These are phyloP conservation scores for Atopsyche davidsoni DNA, from an alignment of 1,140 invertebrate species.

Conservation along the genomic window DNA sequence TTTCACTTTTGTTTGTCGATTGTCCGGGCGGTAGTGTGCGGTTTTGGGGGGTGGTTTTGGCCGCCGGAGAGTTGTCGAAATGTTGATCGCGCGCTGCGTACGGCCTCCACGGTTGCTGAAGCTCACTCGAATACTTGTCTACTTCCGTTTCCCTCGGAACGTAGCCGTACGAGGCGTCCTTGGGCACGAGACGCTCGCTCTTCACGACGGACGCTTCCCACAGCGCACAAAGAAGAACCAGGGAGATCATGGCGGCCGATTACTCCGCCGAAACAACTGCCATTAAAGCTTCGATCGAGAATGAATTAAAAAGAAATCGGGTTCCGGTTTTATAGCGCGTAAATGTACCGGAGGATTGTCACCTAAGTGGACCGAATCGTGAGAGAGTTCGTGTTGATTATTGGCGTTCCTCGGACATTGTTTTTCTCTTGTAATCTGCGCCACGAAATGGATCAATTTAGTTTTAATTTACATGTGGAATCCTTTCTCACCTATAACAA, in stretches of 20 bases:
- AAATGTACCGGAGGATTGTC: slow-evolving; percentile 22
- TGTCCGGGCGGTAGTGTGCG: not conserved
- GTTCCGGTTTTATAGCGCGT: slow-evolving; percentile 23
- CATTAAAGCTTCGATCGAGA: slow-evolving; percentile 9
- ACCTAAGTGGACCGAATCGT: slow-evolving; percentile 22
- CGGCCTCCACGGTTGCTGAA: slow-evolving; percentile 13
- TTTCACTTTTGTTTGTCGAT: too few relatives aligned
- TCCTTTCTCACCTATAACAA: too few relatives aligned
- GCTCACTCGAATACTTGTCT: slow-evolving; percentile 5
- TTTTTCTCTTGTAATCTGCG: too few relatives aligned
- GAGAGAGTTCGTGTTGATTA: too few relatives aligned
- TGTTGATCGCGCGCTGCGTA: not conserved
- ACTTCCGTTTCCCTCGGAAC: slow-evolving; percentile 17
- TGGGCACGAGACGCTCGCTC: slow-evolving; percentile 10
- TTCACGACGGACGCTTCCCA: not conserved
- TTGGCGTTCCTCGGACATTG: too few relatives aligned
- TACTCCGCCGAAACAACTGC: slow-evolving; percentile 11
- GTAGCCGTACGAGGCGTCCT: slow-evolving; percentile 19
- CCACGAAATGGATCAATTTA: too few relatives aligned
- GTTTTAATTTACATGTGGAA: too few relatives aligned
- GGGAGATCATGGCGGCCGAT: slow-evolving; percentile 2
- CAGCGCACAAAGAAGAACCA: slow-evolving; percentile 9
- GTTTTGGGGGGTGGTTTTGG: too few relatives aligned
- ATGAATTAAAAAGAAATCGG: slow-evolving; percentile 9
- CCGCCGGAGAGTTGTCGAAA: not conserved